phyloP scores from a whole-genome alignment of 2,113 vertebrate genomes.

The Semnornis frantzii region DNA sequence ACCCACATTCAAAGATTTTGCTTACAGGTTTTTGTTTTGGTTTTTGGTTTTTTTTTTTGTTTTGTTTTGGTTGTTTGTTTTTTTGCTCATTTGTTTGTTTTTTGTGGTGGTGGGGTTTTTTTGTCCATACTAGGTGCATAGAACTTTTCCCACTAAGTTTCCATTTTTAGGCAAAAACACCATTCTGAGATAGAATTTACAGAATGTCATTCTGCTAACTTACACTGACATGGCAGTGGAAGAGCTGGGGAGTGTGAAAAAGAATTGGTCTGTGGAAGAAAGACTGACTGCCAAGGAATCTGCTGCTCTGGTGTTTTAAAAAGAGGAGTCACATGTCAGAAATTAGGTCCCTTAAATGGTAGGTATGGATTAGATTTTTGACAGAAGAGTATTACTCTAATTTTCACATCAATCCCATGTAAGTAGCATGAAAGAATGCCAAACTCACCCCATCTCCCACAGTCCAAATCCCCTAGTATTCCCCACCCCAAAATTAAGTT shows the following conservation, averaged over 20 bases:
- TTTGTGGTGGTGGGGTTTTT: no score
- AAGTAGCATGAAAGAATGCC: neutral
- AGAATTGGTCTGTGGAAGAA: neutral
- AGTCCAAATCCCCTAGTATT: neutral
- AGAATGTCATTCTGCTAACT: neutral
- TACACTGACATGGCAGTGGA: neutral
- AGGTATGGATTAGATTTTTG: neutral
- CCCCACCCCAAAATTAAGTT: neutral
- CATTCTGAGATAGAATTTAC: neutral
- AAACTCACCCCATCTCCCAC: neutral
- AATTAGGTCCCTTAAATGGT: neutral
- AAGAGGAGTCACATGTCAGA: neutral
- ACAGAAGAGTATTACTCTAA: neutral
- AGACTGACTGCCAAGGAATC: neutral
- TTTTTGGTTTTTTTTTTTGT: no score
- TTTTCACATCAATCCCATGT: neutral
- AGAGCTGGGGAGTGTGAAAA: neutral
- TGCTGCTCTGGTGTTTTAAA: neutral
- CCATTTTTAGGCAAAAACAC: neutral
- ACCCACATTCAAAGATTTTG: neutral
- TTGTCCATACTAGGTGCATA: neutral
- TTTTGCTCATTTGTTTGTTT: no score
- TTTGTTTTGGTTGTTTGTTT: no score
- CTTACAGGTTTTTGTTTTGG: neutral
- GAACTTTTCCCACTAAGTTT: neutral